These are phyloP conservation scores for Diabrotica undecimpunctata DNA, from an alignment of 1,140 invertebrate species.

Conservation along the genomic window DNA sequence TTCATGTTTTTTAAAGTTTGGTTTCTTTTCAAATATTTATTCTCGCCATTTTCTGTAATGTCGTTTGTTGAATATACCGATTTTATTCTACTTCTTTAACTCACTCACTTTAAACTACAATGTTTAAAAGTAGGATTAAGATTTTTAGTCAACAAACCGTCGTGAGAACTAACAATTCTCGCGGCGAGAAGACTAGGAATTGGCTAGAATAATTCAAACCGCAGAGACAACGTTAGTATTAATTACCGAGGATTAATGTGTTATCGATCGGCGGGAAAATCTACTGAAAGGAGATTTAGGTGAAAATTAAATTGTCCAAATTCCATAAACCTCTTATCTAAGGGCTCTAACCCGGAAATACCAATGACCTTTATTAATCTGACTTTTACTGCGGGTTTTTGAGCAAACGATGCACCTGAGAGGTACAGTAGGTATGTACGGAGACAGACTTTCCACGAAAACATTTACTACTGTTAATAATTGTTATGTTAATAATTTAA, in stretches of 20 bases:
- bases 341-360: neutral
- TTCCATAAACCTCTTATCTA: conserved; percentile 23
- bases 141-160: too few species aligned
- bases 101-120: too few species aligned
- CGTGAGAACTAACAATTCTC: neutral
- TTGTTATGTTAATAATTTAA: too few species aligned
- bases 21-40: too few species aligned
- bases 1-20: too few species aligned
- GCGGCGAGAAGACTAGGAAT: conserved; percentile 14
- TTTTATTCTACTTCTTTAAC: too few species aligned
- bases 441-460: too few species aligned
- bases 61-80: too few species aligned
- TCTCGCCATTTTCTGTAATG: too few species aligned
- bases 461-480: too few species aligned
- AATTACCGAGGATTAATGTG: conserved; percentile 39
- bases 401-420: neutral
- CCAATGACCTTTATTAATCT: neutral
- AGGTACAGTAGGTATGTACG: too few species aligned
- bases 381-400: neutral
- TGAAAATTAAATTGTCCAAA: conserved; percentile 22
- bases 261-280: conserved; percentile 28
- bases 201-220: conserved; percentile 27
- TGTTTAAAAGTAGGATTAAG: too few species aligned
- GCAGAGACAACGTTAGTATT: conserved; percentile 35
- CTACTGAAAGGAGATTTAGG: conserved; percentile 23